These are phyloP conservation scores for Drosophila flavopinicola DNA, from an alignment of 2,888 invertebrate genomes.

Conservation along the genomic window DNA sequence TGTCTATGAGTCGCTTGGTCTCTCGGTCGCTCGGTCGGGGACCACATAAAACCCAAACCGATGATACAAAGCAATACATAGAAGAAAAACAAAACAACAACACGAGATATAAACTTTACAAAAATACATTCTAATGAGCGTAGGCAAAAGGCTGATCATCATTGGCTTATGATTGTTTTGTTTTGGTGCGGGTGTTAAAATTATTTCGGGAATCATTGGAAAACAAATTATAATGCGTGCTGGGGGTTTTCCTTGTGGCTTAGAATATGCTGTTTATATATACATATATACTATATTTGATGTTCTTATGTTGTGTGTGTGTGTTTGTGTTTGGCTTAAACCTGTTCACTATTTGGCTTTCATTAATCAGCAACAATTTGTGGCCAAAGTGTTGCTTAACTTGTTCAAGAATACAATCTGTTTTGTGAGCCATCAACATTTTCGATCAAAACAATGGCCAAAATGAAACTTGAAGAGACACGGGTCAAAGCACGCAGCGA, in stretches of 20 bases:
- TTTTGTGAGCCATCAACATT: conserved; percentile 24
- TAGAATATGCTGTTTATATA: too few species aligned
- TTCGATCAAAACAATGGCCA: conserved; percentile 56
- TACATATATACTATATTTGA: conserved; percentile 39
- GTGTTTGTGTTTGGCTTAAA: too few species aligned
- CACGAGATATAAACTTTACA: conserved; percentile 16
- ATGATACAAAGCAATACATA: conserved; percentile 12
- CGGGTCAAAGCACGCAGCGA: conserved; percentile 72
- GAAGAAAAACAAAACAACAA: conserved; percentile 17
- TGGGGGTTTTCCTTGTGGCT: conserved; percentile 17
- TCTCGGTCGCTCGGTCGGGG: conserved; percentile 24
- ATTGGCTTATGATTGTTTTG: background rate
- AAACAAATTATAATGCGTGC: conserved; percentile 16
- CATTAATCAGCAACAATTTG: conserved; percentile 61
- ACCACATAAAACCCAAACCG: conserved; percentile 8
- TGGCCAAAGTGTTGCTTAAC: conserved; percentile 59
- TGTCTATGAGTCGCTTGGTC: conserved; percentile 39
- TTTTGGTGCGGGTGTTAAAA: conserved; percentile 59
- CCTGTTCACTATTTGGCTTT: conserved; percentile 61
- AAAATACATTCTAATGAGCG: conserved; percentile 48
- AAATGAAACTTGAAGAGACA: conserved; percentile 15
- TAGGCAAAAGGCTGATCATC: conserved; percentile 4
- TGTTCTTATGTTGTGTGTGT: conserved; percentile 47
- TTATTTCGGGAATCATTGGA: conserved; percentile 14
- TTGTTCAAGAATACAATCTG: conserved; percentile 63